A percentile compares a stretch with the other conserved stretches of the same genome.
These are phyloP conservation scores for Aphrophora alni DNA, from an alignment of 2,888 invertebrate species.

Conservation along the genomic window DNA sequence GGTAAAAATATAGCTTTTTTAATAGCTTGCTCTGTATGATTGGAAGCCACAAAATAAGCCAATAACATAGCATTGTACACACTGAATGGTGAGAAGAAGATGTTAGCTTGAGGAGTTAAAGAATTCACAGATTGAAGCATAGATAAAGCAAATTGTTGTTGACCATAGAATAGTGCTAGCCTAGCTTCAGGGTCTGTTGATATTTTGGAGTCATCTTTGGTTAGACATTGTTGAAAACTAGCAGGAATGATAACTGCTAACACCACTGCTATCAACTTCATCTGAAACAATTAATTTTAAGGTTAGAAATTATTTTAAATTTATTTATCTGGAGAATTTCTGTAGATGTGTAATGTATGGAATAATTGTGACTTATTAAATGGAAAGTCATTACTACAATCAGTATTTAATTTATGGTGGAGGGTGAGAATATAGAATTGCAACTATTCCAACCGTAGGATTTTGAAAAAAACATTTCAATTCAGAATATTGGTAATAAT, in stretches of 20 bases:
- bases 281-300: background rate
- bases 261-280: constrained; percentile 29
- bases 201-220: constrained; percentile 57
- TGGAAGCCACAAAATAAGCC: constrained; percentile 78
- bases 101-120: constrained; percentile 71
- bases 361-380: too few species aligned
- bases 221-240: constrained; percentile 59
- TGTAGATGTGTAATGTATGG: too few species aligned
- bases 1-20: constrained; percentile 68
- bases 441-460: too few species aligned
- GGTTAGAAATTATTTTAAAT: too few species aligned
- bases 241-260: constrained; percentile 41
- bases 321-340: too few species aligned
- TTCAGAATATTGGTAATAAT: too few species aligned
- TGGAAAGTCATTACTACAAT: too few species aligned
- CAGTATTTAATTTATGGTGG: too few species aligned
- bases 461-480: too few species aligned
- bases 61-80: constrained; percentile 80
- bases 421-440: too few species aligned
- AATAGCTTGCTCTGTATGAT: constrained; percentile 71
- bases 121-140: constrained; percentile 71
- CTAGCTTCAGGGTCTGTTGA: constrained; percentile 54
- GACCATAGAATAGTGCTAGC: constrained; percentile 63
- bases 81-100: constrained; percentile 90
- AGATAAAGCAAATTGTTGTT: constrained; percentile 73